phyloP scores from a whole-genome alignment of 2,113 vertebrate species.

The Prietella phreatophila region DNA sequence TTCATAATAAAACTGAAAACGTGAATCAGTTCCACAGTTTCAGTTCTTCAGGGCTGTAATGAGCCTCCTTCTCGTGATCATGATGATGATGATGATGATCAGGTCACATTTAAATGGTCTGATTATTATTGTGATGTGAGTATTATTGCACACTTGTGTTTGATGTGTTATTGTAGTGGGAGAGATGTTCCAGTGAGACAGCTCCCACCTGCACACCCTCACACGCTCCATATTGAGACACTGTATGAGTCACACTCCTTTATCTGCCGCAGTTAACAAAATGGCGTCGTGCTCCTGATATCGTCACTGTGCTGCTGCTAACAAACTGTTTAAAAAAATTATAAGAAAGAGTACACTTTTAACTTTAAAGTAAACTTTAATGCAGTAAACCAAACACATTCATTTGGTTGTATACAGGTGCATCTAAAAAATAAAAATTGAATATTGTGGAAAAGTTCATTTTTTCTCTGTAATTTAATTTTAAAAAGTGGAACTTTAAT shows the following conservation, averaged over 20 bases:
- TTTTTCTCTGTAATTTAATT: no score
- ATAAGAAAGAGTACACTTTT: neutral
- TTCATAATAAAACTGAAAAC: neutral
- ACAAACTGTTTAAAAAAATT: neutral
- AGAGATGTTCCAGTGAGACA: constrained; percentile 54
- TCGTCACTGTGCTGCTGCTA: constrained; percentile 5
- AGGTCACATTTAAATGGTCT: neutral
- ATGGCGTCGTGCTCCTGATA: constrained; percentile 32
- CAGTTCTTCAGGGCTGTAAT: neutral
- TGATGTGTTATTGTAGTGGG: constrained; percentile 8
- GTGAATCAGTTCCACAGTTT: neutral
- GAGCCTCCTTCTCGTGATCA: neutral
- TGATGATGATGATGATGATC: neutral
- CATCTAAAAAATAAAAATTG: no score
- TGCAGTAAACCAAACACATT: neutral
- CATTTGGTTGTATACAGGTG: neutral
- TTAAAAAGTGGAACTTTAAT: no score
- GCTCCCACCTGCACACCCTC: constrained; percentile 63
- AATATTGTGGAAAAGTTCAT: no score
- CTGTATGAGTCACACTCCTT: constrained; percentile 66
- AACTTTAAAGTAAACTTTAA: neutral
- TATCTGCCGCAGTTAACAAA: constrained; percentile 52
- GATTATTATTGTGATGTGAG: neutral
- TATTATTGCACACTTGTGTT: neutral
- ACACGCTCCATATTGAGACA: constrained; percentile 54